Evolutionary conservation across 2,113 vertebrate genomes (phyloP), one percentile per base, ranked within the genome.

Genomic region (Columbina picui): DNA sequence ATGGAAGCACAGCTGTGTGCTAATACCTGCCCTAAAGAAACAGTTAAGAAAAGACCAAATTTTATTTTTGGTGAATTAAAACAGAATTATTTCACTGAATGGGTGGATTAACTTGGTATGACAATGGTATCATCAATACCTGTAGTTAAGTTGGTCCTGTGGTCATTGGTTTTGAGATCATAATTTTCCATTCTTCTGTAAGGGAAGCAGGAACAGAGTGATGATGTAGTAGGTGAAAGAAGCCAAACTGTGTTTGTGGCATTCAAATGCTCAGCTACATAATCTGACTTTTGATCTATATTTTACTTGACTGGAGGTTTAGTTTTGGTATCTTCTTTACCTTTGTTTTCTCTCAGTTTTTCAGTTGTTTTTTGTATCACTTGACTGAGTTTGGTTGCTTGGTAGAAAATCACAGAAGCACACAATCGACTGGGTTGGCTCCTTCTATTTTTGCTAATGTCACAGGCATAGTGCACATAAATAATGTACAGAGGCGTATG

Each of bases 401-500:
- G 87, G 9, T 26, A 45, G 77, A 63, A 78, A 41, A 60, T 0
- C n/a, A n/a, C n/a, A n/a, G n/a, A n/a, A n/a, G n/a, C n/a, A n/a
- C n/a, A n/a, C n/a, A n/a, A n/a, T n/a, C n/a, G n/a, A n/a, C n/a
- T n/a, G n/a, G 2, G 38, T 84, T 84, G 56, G 15, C 52, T 92
- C 6, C 34, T 10, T 63, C 7, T 61, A 3, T 52, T 89, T 92
- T 71, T 87, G 73, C 19, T 57, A 15, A 39, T 14, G 1, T 61
- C 7, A 50, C 30, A 12, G 13, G 2, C 69, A 4, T 43, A 6
- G 12, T 20, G 27, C 45, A 3, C 65, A 53, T 78, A 43, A 90
- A 39, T 82, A 68, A 60, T 2, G 1, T 10, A 10, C n/a, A 9
- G 12, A 68, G 7, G 10, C 1, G 0, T n/a, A 55, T 16, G 19